Base-by-base conservation (phyloP, 2,888 invertebrate genomes). In the Lamellibrachia satsuma region DNA sequence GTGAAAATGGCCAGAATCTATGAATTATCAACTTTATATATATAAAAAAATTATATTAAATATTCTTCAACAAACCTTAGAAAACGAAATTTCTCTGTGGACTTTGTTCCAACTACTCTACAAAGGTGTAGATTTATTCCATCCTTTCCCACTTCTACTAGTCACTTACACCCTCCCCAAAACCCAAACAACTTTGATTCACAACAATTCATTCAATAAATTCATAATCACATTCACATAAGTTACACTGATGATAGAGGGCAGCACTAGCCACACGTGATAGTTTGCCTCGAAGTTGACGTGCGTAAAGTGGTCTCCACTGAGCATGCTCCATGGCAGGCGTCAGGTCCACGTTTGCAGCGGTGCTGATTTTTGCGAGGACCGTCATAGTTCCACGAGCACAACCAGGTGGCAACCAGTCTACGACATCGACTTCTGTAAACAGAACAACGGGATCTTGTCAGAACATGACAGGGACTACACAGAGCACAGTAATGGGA, bases 311-410 rank as follows among this genome's bases (percentile, higher is more conserved):
- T 75, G 75, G 75, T 75, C 75, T 75, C 22, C 75, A 75, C 75
- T 75, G 75, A 75, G 75, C 75, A 75, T 75, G 75, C 75, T 75
- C 75, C 75, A 75, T 75, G 75, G 75, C 2, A 22, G 15, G 75
- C 39, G 75, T 75, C 75, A 15, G 75, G 75, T 75, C 75, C 6
- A 75, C 75, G 22, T 75, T 75, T 75, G 22, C 75, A 75, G 75
- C 15, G 22, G 75, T 11, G 75, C 75, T 75, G 75, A 15, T 75
- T 75, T 75, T 15, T 6, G 22, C 22, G 75, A 15, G 22, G 75
- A 75, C 75, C 75, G 75, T 75, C 75, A 75, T 75, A 75, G 75
- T 75, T 75, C 75, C 75, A 75, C 75, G 75, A 75, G 75, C 75
- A 75, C 75, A 75, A 15, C 75, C 75, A 75, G 75, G 22, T 75